Evolutionary conservation across 2,113 vertebrate species (phyloP), one percentile per base, ranked within the genome.

Genomic region (Oreamnos americanus): DNA sequence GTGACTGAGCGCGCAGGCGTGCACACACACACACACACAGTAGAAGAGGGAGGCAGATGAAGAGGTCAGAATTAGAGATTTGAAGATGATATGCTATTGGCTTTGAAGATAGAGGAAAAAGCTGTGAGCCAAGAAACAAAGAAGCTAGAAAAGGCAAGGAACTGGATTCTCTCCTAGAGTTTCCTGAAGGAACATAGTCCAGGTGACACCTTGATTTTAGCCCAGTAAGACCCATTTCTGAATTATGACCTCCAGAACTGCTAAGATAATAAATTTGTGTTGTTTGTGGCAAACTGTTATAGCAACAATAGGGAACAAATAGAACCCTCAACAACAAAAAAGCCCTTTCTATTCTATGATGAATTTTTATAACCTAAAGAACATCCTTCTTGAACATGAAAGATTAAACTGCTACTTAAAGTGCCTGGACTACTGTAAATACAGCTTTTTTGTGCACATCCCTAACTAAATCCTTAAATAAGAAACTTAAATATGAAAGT

Each of bases 311-410:
- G n/a, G 13, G 58, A 83, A 93, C 47, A 10, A 79, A 91, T 39
- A 57, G 9, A 55, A 13, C 9, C 8, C 2, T 57, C 25, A 53
- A 39, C 58, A 92, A 74, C 53, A 58, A 21, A 90, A 93, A 55
- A 23, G 13, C 2, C 26, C 87, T 82, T 51, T 88, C 49, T 88
- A 67, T 67, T 87, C 49, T 17, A 71, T 64, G 33, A 57, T 81
- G 21, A 96, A 86, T 74, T 96, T 95, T 85, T 88, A n/a, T 45
- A 86, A 94, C 4, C 82, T 26, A 47, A 82, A 62, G 71, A 93
- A 71, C 43, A 67, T 21, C 13, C 43, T 71, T 87, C 30, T 89
- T 81, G 10, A 81, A 81, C 64, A 51, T 26, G 7, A 23, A 71
- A 79, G n/a, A 3, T 91, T 91, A 95, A 91, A 85, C 28, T 25